These are phyloP conservation scores for Isichthys henryi DNA, from an alignment of 2,113 vertebrate genomes.

Conservation along the genomic window DNA sequence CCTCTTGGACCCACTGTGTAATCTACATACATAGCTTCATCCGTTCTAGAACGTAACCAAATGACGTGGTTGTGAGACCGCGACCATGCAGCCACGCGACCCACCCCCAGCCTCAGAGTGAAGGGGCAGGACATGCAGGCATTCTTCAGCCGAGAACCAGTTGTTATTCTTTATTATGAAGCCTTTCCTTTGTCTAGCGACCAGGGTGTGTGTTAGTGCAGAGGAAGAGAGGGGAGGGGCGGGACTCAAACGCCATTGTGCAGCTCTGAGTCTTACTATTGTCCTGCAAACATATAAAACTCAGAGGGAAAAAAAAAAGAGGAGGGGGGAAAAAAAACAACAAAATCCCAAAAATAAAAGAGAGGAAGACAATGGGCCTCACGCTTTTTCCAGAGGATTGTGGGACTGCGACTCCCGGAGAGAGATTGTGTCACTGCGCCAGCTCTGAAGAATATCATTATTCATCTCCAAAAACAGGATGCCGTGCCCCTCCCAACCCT, in stretches of 20 bases:
- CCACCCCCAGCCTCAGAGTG: neutral
- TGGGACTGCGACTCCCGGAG: neutral
- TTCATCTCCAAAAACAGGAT: conserved; percentile 41
- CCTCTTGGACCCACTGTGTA: neutral
- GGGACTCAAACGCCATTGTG: conserved; percentile 15
- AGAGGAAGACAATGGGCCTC: conserved; percentile 17
- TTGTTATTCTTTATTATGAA: conserved; percentile 15
- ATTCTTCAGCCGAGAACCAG: neutral
- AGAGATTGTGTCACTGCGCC: neutral
- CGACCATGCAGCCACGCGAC: neutral
- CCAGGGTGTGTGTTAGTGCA: neutral
- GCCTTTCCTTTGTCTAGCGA: conserved; percentile 12
- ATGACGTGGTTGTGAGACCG: neutral
- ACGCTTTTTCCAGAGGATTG: conserved; percentile 20
- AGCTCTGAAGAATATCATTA: conserved; percentile 28
- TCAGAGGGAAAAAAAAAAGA: conserved; percentile 14
- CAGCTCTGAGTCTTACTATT: conserved; percentile 22
- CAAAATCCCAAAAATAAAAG: conserved; percentile 18
- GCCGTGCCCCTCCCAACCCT: neutral
- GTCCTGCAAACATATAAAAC: conserved; percentile 20
- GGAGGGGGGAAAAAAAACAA: conserved; percentile 11
- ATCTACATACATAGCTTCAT: neutral
- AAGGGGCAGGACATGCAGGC: neutral
- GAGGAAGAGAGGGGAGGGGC: neutral
- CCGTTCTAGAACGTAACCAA: neutral